Evolutionary conservation across 1,140 invertebrate genomes (phyloP), one percentile per base, ranked within the genome.

Genomic region (Panulirus ornatus): DNA sequence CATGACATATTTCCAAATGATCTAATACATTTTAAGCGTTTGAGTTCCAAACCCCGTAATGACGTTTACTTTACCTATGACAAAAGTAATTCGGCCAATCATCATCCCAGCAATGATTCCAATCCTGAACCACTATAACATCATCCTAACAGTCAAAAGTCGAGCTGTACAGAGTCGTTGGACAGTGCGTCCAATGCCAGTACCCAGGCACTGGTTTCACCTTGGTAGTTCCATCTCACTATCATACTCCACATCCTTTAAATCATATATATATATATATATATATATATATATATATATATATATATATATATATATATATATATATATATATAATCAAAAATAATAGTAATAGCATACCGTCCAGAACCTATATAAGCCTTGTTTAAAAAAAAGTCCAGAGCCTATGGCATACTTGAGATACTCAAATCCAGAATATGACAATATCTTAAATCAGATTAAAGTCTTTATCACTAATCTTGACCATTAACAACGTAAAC

Each of bases 221-320:
- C 11, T 58, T 58, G 51, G 51, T 58, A 58, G 51, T 11, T 58
- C n/a, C n/a, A 58, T 11, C 11, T 9, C n/a, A 14, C n/a, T 11
- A 9, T 58, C 9, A 11, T 14, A 11, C 9, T 58, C 9, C 22
- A 58, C 22, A 58, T 58, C 9, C 22, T 14, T 58, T 14, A 11
- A 58, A 11, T 14, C 22, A 58, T 58, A 58, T 58, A 58, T 58
- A 58, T 58, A 58, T 58, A 58, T 58, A 58, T 58, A 58, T 58
- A 58, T 58, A 58, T 58, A 58, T 58, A 58, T 58, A 58, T 14
- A 58, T 14, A 58, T 9, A 22, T 58, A 11, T 14, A 58, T 9
- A 58, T 14, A 58, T n/a, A n/a, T n/a, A n/a, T n/a, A n/a, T n/a
- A n/a, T 22, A 22, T 22, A 11, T 9, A 58, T 14, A 9, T 58